Evolutionary conservation across 64 coral and sea anemone species (phyloP), one percentile per base, ranked within the genome.

Genomic region (Dendrophyllia cribrosa): DNA sequence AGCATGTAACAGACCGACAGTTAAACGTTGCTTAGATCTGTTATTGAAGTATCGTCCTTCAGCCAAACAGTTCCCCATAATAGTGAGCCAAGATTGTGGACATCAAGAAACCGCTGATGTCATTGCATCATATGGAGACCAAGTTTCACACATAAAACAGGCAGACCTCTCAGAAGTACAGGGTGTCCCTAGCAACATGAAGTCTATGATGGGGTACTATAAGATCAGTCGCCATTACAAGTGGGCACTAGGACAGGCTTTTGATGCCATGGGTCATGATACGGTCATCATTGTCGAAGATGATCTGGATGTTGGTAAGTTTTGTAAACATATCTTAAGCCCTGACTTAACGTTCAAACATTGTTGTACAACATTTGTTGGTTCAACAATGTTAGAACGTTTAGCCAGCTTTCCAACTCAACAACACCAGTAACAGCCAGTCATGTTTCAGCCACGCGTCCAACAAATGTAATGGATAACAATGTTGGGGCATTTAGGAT

Each of bases 181-280:
- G 21, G 95, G 88, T 5, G 64, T 99, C 12, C 97, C 97, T 55
- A 8, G 58, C 16, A 94, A 99, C 70, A 96, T 99, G 97, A 58
- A 55, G 43, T 88, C 78, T 17, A 96, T 99, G 65, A 93, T 88
- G 44, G 97, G 97, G 2, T 99, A 99, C 58, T 99, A 94, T 76
- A 99, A 99, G 59, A 99, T 99, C 58, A 92, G 93, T n/a, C 78
- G 97, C 12, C 97, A 99, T 94, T 99, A 96, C 59, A 99, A 96
- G 61, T 99, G 94, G 94, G 97, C 94, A 51, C 20, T 99, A 7
- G 66, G 88, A 4, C 91, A 96, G 62, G 56, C 93, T 11, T 99
- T 99, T 96, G 94, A 99, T 88, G 52, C 86, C 24, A 88, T 94
- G 91, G 87, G 76, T 14, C 85, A 96, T 89, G 78, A 96, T 22